phyloP scores from a whole-genome alignment of 2,113 vertebrate species.

The Typhlomys cinereus region DNA sequence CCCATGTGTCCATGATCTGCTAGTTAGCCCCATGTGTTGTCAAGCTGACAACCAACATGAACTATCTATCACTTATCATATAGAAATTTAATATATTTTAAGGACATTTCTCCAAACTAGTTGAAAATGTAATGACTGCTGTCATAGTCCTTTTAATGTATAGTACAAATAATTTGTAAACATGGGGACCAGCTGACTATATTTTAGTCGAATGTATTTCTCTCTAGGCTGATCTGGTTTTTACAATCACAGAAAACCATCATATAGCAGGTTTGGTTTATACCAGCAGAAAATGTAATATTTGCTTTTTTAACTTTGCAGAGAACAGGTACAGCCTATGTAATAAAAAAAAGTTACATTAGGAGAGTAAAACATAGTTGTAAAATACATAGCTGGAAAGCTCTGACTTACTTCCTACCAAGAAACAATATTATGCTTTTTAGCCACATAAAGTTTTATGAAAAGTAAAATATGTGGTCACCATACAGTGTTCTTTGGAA shows the following conservation, averaged over 20 bases:
- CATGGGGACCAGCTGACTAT: background rate
- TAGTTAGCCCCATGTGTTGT: no score
- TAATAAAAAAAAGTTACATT: conserved; percentile 65
- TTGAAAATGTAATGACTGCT: background rate
- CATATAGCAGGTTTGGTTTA: conserved; percentile 2
- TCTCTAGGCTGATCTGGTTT: background rate
- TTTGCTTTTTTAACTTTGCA: conserved; percentile 50
- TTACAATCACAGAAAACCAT: conserved; percentile 21
- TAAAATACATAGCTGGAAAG: conserved; percentile 53
- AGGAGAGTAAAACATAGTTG: conserved; percentile 33
- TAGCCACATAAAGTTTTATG: conserved; percentile 62
- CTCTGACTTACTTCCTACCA: background rate
- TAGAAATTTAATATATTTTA: background rate
- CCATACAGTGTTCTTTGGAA: conserved; percentile 21
- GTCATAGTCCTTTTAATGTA: background rate
- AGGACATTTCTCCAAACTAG: background rate
- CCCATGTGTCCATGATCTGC: no score
- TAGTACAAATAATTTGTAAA: background rate
- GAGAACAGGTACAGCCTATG: conserved; percentile 11
- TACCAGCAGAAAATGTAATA: background rate
- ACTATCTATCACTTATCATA: no score
- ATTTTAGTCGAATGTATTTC: background rate
- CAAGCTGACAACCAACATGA: no score
- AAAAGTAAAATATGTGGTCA: conserved; percentile 59
- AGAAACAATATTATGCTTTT: conserved; percentile 47